Evolutionary conservation across 2,113 vertebrate species (phyloP).

Genomic region (Menidia beryllina): DNA sequence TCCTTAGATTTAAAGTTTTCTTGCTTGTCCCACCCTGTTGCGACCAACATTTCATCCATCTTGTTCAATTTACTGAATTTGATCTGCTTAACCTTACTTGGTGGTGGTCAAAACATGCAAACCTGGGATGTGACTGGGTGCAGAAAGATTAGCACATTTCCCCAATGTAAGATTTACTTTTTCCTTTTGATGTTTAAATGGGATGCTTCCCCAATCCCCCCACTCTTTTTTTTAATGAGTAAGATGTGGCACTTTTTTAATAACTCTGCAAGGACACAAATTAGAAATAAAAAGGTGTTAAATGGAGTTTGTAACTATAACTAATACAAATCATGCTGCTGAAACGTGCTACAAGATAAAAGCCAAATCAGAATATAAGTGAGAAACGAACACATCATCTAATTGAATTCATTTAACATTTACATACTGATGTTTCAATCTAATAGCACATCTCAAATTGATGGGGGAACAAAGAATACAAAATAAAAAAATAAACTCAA

Average conservation of each 20-base stretch:
- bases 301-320: background rate
- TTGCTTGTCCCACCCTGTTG: no score
- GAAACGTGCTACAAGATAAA: background rate
- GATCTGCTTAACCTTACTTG: no score
- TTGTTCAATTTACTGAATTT: background rate
- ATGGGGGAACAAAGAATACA: background rate
- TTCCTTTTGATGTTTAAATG: no score
- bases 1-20: background rate
- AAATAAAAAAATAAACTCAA: background rate
- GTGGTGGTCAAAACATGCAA: no score
- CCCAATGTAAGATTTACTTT: background rate
- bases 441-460: constrained; percentile 30
- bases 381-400: no score
- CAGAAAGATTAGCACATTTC: background rate
- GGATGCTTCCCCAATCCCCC: background rate
- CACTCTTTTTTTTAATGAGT: background rate
- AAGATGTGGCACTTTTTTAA: background rate
- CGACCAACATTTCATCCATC: no score
- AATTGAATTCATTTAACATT: no score
- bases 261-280: no score
- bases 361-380: constrained; percentile 17
- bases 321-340: background rate
- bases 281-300: constrained; percentile 7
- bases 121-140: no score
- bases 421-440: constrained; percentile 26